phyloP scores from a whole-genome alignment of 2,797 vertebrate genomes.

The Coendou prehensilis region DNA sequence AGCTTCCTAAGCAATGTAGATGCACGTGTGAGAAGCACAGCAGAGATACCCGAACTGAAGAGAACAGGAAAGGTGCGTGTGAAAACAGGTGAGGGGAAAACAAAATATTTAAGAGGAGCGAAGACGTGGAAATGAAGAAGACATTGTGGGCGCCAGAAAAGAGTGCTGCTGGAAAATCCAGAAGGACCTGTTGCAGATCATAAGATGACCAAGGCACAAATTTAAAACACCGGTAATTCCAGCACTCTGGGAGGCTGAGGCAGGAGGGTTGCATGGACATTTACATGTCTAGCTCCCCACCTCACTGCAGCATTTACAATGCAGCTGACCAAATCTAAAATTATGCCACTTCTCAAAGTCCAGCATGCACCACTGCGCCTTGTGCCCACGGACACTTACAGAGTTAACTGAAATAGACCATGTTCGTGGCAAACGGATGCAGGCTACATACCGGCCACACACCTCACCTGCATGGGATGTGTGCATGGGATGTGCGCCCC shows the following conservation, averaged over 20 bases:
- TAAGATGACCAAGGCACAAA: neutral
- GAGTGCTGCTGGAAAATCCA: neutral
- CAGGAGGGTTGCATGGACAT: neutral
- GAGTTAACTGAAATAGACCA: neutral
- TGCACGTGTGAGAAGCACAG: neutral
- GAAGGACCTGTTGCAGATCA: neutral
- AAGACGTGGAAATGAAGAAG: neutral
- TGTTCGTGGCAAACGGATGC: neutral
- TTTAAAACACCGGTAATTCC: neutral
- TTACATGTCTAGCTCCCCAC: neutral
- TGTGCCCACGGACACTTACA: neutral
- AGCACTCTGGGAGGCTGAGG: neutral
- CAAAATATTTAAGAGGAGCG: neutral
- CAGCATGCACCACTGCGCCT: neutral
- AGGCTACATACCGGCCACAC: neutral
- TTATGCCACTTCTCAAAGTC: neutral
- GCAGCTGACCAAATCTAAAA: neutral
- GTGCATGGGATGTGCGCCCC: rapidly evolving
- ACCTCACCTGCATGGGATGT: neutral
- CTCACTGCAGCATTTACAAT: neutral
- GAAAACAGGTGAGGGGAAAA: neutral
- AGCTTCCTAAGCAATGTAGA: neutral
- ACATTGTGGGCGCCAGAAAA: neutral
- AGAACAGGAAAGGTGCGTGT: neutral
- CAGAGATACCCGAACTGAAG: neutral